phyloP scores from a whole-genome alignment of 2,113 vertebrate species.

The Rattus rattus region DNA sequence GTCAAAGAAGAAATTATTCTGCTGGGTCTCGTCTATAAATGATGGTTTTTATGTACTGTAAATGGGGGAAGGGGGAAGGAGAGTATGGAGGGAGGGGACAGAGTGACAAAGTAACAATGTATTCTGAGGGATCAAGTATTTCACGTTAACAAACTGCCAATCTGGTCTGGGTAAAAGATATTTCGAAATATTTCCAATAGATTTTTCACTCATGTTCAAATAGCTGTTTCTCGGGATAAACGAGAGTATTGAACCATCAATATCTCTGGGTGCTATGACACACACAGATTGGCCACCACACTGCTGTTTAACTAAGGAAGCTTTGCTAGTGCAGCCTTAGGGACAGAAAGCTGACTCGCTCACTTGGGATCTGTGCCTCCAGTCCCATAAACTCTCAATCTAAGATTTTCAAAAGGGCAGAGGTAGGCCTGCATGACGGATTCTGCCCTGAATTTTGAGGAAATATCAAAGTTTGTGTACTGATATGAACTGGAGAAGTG shows the following conservation, averaged over 20 bases:
- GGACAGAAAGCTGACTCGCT: rapidly evolving
- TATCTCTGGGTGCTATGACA: neutral
- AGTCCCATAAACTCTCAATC: neutral
- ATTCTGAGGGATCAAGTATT: neutral
- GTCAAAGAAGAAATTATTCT: constrained; percentile 28
- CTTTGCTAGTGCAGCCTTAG: neutral
- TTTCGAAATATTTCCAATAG: neutral
- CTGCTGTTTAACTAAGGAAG: neutral
- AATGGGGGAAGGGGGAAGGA: no score
- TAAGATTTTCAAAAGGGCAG: constrained; percentile 16
- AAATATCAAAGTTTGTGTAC: constrained; percentile 1
- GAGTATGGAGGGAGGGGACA: neutral
- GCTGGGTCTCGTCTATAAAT: constrained; percentile 10
- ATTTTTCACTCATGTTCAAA: constrained; percentile 21
- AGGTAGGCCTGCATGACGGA: neutral
- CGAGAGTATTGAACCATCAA: neutral
- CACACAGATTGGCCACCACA: neutral
- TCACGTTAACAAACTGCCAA: neutral
- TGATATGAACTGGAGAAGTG: neutral
- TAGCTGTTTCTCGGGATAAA: neutral
- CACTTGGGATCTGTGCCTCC: neutral
- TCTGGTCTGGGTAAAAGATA: neutral
- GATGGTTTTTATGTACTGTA: constrained; percentile 34
- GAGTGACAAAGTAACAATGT: neutral
- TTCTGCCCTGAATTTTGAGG: neutral